Evolutionary conservation across 2,797 vertebrate species (phyloP).

Genomic region (Ceyx erithaca): DNA sequence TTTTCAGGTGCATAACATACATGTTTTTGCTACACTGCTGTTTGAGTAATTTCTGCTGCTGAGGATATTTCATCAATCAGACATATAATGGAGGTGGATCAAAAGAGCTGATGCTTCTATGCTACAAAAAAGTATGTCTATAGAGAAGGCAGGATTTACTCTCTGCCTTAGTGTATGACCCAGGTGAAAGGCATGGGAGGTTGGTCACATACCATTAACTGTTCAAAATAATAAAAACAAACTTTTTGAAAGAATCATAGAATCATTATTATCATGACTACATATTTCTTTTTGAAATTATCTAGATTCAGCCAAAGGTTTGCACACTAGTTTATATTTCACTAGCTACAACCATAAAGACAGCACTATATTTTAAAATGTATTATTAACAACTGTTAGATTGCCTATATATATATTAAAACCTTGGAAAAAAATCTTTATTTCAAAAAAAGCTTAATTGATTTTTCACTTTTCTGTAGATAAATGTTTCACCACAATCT

Average conservation of each 20-base stretch:
- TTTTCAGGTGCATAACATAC: background rate
- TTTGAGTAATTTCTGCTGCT: background rate
- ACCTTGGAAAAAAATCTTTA: constrained; percentile 30
- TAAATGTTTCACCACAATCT: background rate
- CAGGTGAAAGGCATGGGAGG: background rate
- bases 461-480: constrained; percentile 55
- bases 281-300: background rate
- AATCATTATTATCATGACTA: no score
- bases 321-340: background rate
- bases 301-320: background rate
- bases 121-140: background rate
- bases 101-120: background rate
- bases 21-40: background rate
- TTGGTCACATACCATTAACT: background rate
- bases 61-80: background rate
- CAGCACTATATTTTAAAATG: background rate
- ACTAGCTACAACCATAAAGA: background rate
- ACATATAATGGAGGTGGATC: background rate
- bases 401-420: constrained; percentile 29
- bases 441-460: constrained; percentile 41
- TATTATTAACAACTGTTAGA: constrained; percentile 24
- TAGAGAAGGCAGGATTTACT: background rate
- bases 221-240: background rate
- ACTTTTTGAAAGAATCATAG: no score
- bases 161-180: background rate